These are phyloP conservation scores for Xestia ashworthii DNA, from an alignment of 2,888 invertebrate genomes.

Conservation along the genomic window DNA sequence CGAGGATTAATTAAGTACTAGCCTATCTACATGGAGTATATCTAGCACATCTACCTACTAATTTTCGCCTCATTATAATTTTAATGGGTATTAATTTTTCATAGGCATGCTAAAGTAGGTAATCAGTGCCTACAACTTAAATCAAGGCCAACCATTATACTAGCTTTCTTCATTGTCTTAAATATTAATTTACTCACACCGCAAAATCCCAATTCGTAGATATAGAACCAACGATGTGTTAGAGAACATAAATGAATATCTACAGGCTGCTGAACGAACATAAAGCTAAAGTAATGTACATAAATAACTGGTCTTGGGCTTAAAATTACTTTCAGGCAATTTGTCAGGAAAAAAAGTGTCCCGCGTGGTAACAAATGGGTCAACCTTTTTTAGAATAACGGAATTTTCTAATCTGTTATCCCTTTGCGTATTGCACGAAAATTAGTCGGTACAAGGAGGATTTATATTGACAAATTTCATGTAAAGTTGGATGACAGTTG, in stretches of 20 bases:
- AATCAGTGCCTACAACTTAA: background rate
- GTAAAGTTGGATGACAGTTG: slow-evolving; percentile 62
- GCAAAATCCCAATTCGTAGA: slow-evolving; percentile 13
- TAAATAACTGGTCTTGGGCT: slow-evolving; percentile 86
- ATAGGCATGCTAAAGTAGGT: background rate
- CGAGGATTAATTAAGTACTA: background rate
- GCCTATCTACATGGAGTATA: background rate
- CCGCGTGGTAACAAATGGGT: slow-evolving; percentile 83
- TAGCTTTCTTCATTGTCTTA: slow-evolving; percentile 3
- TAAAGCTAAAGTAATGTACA: slow-evolving; percentile 82
- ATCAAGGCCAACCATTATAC: background rate
- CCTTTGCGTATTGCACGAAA: slow-evolving; percentile 72
- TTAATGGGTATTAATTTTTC: background rate
- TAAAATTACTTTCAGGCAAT: slow-evolving; percentile 89
- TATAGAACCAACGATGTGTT: slow-evolving; percentile 39
- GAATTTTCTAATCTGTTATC: slow-evolving; percentile 84
- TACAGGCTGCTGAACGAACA: slow-evolving; percentile 68
- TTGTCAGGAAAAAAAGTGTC: slow-evolving; percentile 87
- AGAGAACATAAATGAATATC: slow-evolving; percentile 61
- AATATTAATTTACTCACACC: slow-evolving; percentile 27
- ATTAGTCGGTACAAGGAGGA: slow-evolving; percentile 67
- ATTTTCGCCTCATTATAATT: slow-evolving; percentile 9
- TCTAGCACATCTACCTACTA: background rate
- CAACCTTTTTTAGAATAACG: slow-evolving; percentile 84
- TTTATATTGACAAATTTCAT: slow-evolving; percentile 68